phyloP scores from a whole-genome alignment of 35 echinoderm and acorn worm genomes.

The Lytechinus variegatus region DNA sequence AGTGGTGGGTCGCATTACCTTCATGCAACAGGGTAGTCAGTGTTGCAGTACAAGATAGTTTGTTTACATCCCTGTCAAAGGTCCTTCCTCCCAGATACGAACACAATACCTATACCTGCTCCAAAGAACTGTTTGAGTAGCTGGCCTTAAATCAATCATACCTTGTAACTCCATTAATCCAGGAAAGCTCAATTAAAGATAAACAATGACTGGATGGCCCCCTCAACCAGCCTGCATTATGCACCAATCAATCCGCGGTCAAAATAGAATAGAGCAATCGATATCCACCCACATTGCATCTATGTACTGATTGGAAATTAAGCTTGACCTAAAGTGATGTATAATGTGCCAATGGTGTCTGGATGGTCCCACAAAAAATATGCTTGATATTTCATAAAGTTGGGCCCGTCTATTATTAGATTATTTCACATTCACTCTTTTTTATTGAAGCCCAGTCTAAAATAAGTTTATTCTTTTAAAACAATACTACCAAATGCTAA shows the following conservation, averaged over 20 bases:
- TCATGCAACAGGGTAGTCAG: no score
- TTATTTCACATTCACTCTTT: neutral
- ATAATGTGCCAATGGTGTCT: neutral
- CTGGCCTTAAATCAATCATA: neutral
- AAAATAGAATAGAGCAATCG: neutral
- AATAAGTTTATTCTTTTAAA: no score
- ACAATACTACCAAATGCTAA: no score
- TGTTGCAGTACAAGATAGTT: neutral
- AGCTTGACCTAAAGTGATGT: neutral
- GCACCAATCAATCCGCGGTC: neutral
- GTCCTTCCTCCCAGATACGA: neutral
- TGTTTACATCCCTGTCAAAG: neutral
- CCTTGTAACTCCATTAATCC: neutral
- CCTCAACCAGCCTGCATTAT: neutral
- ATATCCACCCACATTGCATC: neutral
- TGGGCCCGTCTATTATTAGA: neutral
- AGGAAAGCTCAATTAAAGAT: neutral
- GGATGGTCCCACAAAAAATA: neutral
- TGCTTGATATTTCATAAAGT: neutral
- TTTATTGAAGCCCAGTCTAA: no score
- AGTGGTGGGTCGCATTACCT: no score
- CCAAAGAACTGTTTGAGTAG: neutral
- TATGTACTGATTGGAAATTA: neutral
- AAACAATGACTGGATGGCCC: neutral
- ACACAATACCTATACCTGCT: neutral